These are phyloP conservation scores for Hydropsyche tenuis DNA, from an alignment of 1,140 invertebrate species.

Conservation along the genomic window DNA sequence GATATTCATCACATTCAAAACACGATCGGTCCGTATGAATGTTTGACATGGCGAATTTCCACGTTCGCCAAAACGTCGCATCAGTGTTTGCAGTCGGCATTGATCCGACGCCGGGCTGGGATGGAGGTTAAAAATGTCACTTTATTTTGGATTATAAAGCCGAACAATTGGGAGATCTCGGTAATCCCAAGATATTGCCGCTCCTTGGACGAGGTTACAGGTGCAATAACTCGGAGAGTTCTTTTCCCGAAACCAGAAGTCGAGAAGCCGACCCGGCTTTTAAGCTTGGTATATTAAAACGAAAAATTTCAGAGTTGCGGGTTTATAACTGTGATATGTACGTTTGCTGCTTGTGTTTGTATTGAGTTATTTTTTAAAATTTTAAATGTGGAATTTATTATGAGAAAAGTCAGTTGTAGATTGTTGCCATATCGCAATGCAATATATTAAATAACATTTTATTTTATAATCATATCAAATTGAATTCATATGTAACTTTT, in stretches of 20 bases:
- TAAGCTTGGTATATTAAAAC: constrained; percentile 24
- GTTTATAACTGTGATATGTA: too few relatives aligned
- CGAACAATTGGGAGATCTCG: constrained; percentile 36
- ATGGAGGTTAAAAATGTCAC: constrained; percentile 43
- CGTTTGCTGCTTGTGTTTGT: too few relatives aligned
- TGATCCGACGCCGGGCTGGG: not conserved
- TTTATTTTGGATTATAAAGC: constrained; percentile 42
- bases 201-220: constrained; percentile 24
- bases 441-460: too few relatives aligned
- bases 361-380: too few relatives aligned
- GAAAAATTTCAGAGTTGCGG: not conserved
- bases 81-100: not conserved
- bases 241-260: not conserved
- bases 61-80: not conserved
- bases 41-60: not conserved
- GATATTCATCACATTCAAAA: too few relatives aligned
- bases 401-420: too few relatives aligned
- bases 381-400: too few relatives aligned
- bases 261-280: not conserved
- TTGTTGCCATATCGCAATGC: too few relatives aligned
- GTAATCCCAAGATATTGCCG: constrained; percentile 41
- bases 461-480: too few relatives aligned
- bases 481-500: too few relatives aligned
- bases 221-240: constrained; percentile 33
- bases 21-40: not conserved